Conservation (phyloP, 2,797 vertebrate genomes). For the Micromesistius poutassou region DNA sequence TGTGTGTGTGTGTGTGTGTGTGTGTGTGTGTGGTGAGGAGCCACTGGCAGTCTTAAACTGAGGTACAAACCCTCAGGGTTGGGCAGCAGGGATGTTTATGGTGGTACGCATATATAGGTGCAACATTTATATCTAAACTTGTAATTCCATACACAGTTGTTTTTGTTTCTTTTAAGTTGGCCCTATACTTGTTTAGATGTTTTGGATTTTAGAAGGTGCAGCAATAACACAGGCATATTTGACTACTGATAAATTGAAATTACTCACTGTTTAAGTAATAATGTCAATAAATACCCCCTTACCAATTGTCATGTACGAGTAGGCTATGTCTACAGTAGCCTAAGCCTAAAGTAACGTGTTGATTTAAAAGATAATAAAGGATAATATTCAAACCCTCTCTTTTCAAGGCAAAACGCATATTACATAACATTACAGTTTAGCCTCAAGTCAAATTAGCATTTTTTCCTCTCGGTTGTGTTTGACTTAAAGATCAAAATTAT, state of each 20-base stretch:
- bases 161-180: neutral
- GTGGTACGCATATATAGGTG: neutral
- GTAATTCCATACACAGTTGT: neutral
- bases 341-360: neutral
- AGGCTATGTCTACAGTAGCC: neutral
- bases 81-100: neutral
- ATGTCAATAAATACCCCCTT: neutral
- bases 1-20: conserved; percentile 2
- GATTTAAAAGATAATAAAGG: neutral
- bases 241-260: neutral
- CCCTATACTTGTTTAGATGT: neutral
- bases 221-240: neutral
- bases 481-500: neutral
- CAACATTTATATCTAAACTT: neutral
- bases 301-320: neutral
- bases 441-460: neutral
- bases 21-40: neutral
- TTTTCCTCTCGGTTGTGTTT: neutral
- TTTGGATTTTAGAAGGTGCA: neutral
- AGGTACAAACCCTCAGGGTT: too few relatives aligned
- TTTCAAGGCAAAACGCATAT: neutral
- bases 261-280: neutral
- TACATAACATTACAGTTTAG: neutral
- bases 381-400: neutral
- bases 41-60: too few relatives aligned